Conservation (phyloP, 2,888 invertebrate species). For the Nomada ferruginata region DNA sequence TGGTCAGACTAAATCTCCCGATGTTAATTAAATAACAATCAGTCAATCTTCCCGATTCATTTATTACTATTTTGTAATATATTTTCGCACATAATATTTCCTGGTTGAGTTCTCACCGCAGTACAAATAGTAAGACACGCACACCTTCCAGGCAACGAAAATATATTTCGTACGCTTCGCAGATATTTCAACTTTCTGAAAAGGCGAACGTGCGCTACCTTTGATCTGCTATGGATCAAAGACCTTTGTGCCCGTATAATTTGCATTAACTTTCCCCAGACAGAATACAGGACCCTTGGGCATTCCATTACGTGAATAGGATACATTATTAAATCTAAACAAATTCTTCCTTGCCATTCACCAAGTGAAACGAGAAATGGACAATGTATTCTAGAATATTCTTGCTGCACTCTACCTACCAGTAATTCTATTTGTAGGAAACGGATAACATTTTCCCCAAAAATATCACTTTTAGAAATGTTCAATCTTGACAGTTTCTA, state of each 20-base stretch:
- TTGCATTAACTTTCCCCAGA: conserved; percentile 44
- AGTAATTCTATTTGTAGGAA: too few relatives aligned
- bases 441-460: too few relatives aligned
- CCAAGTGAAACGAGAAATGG: too few relatives aligned
- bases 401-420: too few relatives aligned
- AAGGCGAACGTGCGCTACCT: conserved; percentile 50
- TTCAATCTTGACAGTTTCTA: too few relatives aligned
- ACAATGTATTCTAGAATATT: too few relatives aligned
- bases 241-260: conserved; percentile 36
- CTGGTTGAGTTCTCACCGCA: neutral
- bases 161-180: conserved; percentile 51
- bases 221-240: conserved; percentile 39
- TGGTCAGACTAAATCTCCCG: neutral
- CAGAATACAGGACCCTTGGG: neutral
- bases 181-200: conserved; percentile 46
- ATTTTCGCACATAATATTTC: conserved; percentile 2
- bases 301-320: neutral
- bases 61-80: conserved; percentile 4
- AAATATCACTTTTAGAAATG: too few relatives aligned
- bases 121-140: neutral
- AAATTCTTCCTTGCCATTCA: neutral
- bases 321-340: neutral
- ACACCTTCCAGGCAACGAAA: conserved; percentile 25
- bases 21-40: too few relatives aligned
- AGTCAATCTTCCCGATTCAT: too few relatives aligned